These are phyloP conservation scores for Melikaiella ostensackeni DNA, from an alignment of 2,888 invertebrate genomes.

Conservation along the genomic window DNA sequence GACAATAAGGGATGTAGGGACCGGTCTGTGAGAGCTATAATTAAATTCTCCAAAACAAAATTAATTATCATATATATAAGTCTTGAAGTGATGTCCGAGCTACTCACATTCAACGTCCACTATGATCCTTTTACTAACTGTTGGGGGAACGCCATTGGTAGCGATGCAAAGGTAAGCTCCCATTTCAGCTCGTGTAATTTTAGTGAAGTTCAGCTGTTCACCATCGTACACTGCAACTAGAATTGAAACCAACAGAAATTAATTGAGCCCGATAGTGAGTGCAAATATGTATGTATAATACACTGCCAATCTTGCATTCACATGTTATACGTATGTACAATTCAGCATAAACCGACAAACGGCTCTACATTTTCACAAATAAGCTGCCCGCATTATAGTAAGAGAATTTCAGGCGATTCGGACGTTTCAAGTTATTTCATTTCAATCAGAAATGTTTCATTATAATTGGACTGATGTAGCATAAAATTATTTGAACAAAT, in stretches of 20 bases:
- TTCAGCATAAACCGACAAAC: neutral
- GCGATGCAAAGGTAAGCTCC: slow-evolving; percentile 91
- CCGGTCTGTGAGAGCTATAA: no score
- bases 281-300: neutral
- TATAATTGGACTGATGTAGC: neutral
- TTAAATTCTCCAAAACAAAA: no score
- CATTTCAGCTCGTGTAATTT: slow-evolving; percentile 93
- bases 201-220: slow-evolving; percentile 89
- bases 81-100: neutral
- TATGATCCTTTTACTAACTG: slow-evolving; percentile 94
- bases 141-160: slow-evolving; percentile 92
- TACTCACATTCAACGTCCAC: slow-evolving; percentile 94
- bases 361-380: neutral
- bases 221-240: slow-evolving; percentile 91
- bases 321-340: neutral
- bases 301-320: neutral
- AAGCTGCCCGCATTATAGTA: neutral
- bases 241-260: slow-evolving; percentile 57
- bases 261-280: neutral
- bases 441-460: neutral
- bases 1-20: no score
- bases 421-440: neutral
- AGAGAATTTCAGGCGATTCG: neutral
- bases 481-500: neutral
- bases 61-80: no score